Base-by-base conservation (phyloP, 2,888 invertebrate species). In the Phania funesta region DNA sequence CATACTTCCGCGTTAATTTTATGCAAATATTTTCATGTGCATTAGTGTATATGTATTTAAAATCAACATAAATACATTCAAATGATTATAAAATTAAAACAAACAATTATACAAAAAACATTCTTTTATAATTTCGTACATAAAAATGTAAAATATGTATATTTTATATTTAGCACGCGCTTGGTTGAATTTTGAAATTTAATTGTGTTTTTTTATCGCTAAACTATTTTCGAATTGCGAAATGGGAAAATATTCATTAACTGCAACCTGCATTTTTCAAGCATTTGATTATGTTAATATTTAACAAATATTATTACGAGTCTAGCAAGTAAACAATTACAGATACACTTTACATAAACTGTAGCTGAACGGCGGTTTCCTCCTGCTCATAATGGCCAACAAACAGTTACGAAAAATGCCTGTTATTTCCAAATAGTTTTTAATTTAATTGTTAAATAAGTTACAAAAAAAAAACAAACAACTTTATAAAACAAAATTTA, bases 101-200 rank as follows among this genome's bases (percentile, higher is more conserved):
- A 70, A 70, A 64, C 50, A 70, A 76, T n/a, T 35, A 3, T 32
- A 20, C 41, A 60, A 35, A 46, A 32, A 46, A 46, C 54, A 58
- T 16, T n/a, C 24, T 60, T 50, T 50, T n/a, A 18, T 26, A 20
- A 26, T 20, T 13, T 8, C 9, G 24, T 20, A 26, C 26, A 38
- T 35, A 56, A 56, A 75, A 78, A 82, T 82, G 77, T 38, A 38
- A 75, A 78, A 82, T 82, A 78, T 38, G n/a, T 78, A 82, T 82
- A 82, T 82, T 82, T 75, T 52, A 20, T 67, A 24, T 67, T 52
- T 35, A 76, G 16, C 44, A 60, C 64, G 56, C 65, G 78, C 52
- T 70, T 75, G 74, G 74, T 52, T 78, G 58, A 64, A 64, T 70
- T 58, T 64, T 62, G 26, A 70, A 54, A 24, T 58, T 26, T 29